phyloP scores from a whole-genome alignment of 2,797 vertebrate species.

The Pseudocheirus occidentalis region DNA sequence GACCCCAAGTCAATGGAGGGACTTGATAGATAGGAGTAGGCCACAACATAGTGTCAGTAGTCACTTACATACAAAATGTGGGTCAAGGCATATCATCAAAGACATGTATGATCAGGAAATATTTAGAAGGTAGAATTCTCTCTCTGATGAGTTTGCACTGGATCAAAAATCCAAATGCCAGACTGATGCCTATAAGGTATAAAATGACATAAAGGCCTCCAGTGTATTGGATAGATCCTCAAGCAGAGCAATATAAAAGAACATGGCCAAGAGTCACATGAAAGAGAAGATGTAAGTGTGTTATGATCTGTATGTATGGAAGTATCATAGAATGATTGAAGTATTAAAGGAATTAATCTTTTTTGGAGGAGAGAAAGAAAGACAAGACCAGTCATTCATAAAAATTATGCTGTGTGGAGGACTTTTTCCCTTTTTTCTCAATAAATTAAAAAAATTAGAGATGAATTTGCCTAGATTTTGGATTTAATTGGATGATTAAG shows the following conservation, averaged over 20 bases:
- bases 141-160: not conserved
- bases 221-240: not conserved
- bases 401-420: too few species aligned
- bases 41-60: not conserved
- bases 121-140: not conserved
- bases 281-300: not conserved
- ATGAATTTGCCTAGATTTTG: slow-evolving; percentile 10
- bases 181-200: not conserved
- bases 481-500: slow-evolving; percentile 46
- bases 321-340: not conserved
- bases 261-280: not conserved
- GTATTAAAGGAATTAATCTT: not conserved
- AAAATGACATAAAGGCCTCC: not conserved
- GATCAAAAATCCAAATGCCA: not conserved
- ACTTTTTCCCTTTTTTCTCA: too few species aligned
- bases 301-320: not conserved
- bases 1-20: not conserved
- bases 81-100: not conserved
- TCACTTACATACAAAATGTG: not conserved
- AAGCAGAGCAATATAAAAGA: not conserved
- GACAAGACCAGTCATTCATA: not conserved
- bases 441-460: too few species aligned
- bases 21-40: not conserved
- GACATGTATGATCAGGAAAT: not conserved
- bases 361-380: not conserved